Percentiles rank a stretch among this genome's conserved stretches.
Evolutionary conservation across 1,140 invertebrate genomes (phyloP).

Genomic region (Drosophila arawakana): DNA sequence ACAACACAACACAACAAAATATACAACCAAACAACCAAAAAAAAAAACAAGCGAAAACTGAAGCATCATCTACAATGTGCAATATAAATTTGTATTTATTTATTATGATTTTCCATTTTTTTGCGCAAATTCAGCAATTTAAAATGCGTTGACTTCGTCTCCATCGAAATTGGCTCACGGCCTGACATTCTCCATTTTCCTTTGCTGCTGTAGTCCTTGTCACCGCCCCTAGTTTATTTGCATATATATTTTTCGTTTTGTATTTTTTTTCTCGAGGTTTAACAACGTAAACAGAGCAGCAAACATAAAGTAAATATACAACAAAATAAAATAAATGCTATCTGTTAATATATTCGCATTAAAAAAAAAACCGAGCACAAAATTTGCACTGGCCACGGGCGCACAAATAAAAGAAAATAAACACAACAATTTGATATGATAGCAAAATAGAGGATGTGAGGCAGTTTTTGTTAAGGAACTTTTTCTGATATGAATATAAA

Average conservation of each 20-base stretch:
- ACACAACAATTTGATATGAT: conserved; percentile 20
- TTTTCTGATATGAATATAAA: no score
- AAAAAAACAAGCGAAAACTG: conserved; percentile 20
- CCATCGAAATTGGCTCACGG: conserved; percentile 59
- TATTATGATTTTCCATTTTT: conserved; percentile 75
- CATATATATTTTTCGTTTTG: conserved; percentile 39
- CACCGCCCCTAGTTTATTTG: conserved; percentile 27
- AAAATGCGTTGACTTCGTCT: conserved; percentile 44
- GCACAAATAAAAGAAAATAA: not conserved
- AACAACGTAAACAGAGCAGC: conserved; percentile 43
- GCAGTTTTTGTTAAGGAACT: not conserved
- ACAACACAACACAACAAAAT: conserved; percentile 48
- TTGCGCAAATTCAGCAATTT: conserved; percentile 51
- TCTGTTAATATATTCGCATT: conserved; percentile 53
- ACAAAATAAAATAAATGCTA: conserved; percentile 29
- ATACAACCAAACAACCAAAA: conserved; percentile 9
- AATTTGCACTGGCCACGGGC: conserved; percentile 56
- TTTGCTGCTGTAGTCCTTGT: conserved; percentile 23
- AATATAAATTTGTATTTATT: conserved; percentile 78
- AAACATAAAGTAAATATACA: not conserved
- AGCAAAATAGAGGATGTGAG: not conserved
- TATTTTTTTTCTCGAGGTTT: conserved; percentile 42
- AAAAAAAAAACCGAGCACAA: conserved; percentile 18
- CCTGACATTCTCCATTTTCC: conserved; percentile 9
- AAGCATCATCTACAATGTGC: conserved; percentile 55